These are phyloP conservation scores for Ichneumoninae sp. DNA, from an alignment of 2,888 invertebrate genomes.

Conservation along the genomic window DNA sequence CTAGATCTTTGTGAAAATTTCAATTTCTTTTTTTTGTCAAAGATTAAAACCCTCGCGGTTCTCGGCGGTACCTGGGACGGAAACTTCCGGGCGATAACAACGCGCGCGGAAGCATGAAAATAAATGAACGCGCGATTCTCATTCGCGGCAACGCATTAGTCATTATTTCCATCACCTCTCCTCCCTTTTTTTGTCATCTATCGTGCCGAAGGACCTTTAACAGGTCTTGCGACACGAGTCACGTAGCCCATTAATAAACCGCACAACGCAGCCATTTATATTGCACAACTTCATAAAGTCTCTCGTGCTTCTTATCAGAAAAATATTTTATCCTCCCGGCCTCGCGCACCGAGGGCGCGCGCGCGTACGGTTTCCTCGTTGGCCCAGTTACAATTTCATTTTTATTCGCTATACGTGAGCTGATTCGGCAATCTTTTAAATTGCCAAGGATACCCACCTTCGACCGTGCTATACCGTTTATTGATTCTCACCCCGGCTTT, in stretches of 20 bases:
- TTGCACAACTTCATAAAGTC: conserved; percentile 73
- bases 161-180: conserved; percentile 15
- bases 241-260: conserved; percentile 74
- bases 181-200: conserved; percentile 35
- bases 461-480: conserved; percentile 30
- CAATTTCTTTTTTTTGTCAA: background rate
- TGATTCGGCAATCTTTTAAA: conserved; percentile 68
- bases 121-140: background rate
- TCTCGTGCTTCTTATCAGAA: conserved; percentile 71
- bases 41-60: background rate
- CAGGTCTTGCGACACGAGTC: conserved; percentile 67
- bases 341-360: conserved; percentile 33
- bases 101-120: background rate
- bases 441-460: conserved; percentile 66
- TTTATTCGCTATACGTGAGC: conserved; percentile 71
- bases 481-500: conserved; percentile 46
- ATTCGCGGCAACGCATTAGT: conserved; percentile 8
- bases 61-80: background rate
- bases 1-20: too few relatives aligned
- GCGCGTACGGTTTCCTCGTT: conserved; percentile 57
- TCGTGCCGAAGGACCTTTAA: conserved; percentile 54
- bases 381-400: conserved; percentile 72
- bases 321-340: conserved; percentile 71
- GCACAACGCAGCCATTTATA: conserved; percentile 72
- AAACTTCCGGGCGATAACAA: background rate